Percentiles rank a stretch among this genome's conserved stretches.
Evolutionary conservation across 2,797 vertebrate species (phyloP).

Genomic region (Oreortyx pictus): DNA sequence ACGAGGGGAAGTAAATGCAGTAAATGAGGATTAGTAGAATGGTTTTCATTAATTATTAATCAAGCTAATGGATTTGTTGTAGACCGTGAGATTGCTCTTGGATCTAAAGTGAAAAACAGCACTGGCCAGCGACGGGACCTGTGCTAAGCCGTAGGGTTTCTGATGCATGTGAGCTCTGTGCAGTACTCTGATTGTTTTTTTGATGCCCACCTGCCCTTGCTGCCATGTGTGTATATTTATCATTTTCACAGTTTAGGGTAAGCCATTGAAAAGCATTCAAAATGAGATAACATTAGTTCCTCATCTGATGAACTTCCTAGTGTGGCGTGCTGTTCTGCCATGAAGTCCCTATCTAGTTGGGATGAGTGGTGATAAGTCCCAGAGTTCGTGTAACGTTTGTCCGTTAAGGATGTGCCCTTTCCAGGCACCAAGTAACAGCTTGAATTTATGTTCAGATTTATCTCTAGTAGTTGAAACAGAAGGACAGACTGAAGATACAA

Average conservation of each 20-base stretch:
- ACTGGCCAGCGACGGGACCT: not conserved
- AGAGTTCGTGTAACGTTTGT: not conserved
- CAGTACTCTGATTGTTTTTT: not conserved
- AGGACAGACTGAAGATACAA: not conserved
- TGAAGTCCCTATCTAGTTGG: too few relatives aligned
- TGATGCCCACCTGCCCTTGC: not conserved
- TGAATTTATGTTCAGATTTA: not conserved
- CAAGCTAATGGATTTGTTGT: not conserved
- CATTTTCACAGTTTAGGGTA: not conserved
- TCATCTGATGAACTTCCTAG: not conserved
- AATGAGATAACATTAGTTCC: not conserved
- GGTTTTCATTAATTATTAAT: too few relatives aligned
- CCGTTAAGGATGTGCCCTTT: fast-evolving
- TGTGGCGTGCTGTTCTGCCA: not conserved
- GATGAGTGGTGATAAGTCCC: not conserved
- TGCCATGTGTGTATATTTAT: not conserved
- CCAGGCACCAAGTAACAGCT: not conserved
- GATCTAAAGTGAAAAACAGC: not conserved
- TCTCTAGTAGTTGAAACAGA: not conserved
- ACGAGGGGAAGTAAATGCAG: not conserved
- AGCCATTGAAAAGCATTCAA: not conserved
- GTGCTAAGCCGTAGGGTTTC: not conserved
- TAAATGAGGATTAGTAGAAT: not conserved
- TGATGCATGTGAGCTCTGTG: fast-evolving
- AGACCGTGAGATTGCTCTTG: not conserved